phyloP scores from a whole-genome alignment of 2,888 invertebrate genomes.

The Drosophila siamana region DNA sequence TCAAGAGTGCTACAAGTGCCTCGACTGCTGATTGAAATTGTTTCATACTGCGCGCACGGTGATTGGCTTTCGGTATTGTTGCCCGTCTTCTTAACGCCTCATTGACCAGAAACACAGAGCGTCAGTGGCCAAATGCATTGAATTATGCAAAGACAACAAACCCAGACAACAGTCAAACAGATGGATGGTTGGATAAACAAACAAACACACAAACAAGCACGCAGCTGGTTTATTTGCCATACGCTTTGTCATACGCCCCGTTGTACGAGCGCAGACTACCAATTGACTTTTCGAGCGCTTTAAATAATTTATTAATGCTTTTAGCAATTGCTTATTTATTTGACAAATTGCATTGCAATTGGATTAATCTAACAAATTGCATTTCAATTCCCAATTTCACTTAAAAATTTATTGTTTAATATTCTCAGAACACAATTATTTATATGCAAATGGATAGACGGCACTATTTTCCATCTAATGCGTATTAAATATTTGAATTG shows the following conservation, averaged over 20 bases:
- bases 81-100: constrained; percentile 30
- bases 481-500: neutral
- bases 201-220: constrained; percentile 9
- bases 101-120: constrained; percentile 29
- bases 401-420: neutral
- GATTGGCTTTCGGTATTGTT: constrained; percentile 45
- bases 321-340: constrained; percentile 7
- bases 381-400: neutral
- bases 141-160: constrained; percentile 62
- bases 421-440: neutral
- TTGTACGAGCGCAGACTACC: constrained; percentile 32
- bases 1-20: constrained; percentile 66
- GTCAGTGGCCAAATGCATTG: constrained; percentile 38
- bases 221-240: constrained; percentile 23
- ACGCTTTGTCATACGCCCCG: constrained; percentile 24
- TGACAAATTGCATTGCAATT: neutral
- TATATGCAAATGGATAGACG: constrained; percentile 7
- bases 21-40: constrained; percentile 56
- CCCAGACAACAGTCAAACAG: constrained; percentile 24
- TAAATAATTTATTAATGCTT: constrained; percentile 36
- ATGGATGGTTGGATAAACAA: constrained; percentile 15
- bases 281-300: constrained; percentile 19
- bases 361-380: constrained; percentile 16
- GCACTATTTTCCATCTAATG: constrained; percentile 5
- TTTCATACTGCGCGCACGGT: constrained; percentile 37